phyloP scores from a whole-genome alignment of 2,113 vertebrate species.

The Ceratotherium simum region DNA sequence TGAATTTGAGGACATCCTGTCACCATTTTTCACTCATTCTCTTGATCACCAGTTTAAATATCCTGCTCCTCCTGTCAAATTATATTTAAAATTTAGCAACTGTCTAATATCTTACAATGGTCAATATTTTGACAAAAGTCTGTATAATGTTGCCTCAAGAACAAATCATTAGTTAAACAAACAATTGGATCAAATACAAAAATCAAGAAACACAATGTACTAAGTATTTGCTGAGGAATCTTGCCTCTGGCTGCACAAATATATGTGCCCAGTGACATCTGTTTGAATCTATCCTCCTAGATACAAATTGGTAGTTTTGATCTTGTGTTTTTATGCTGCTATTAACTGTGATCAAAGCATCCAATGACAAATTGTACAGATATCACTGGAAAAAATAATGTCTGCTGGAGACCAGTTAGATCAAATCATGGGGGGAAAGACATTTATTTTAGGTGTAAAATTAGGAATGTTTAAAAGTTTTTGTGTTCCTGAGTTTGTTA shows the following conservation, averaged over 20 bases:
- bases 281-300: slow-evolving; percentile 16
- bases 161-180: slow-evolving; percentile 47
- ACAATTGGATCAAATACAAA: slow-evolving; percentile 50
- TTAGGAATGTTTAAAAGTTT: slow-evolving; percentile 15
- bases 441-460: not conserved
- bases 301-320: slow-evolving; percentile 40
- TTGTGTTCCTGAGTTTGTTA: not conserved
- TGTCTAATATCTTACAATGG: not conserved
- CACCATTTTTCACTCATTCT: not conserved
- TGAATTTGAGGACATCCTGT: not conserved
- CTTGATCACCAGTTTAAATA: slow-evolving; percentile 36
- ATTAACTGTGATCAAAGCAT: slow-evolving; percentile 53
- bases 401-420: not conserved
- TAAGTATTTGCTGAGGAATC: slow-evolving; percentile 54
- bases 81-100: slow-evolving; percentile 1
- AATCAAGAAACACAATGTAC: slow-evolving; percentile 48
- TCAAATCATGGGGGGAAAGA: not conserved
- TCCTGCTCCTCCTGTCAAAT: not conserved
- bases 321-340: not conserved
- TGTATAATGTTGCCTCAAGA: not conserved
- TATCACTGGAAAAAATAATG: not conserved
- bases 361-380: slow-evolving; percentile 39
- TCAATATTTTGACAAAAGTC: slow-evolving; percentile 28
- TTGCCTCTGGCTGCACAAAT: slow-evolving; percentile 39
- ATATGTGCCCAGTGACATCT: not conserved